Conservation (phyloP, 2,797 vertebrate species). For the Melanotaenia parkinsoni region DNA sequence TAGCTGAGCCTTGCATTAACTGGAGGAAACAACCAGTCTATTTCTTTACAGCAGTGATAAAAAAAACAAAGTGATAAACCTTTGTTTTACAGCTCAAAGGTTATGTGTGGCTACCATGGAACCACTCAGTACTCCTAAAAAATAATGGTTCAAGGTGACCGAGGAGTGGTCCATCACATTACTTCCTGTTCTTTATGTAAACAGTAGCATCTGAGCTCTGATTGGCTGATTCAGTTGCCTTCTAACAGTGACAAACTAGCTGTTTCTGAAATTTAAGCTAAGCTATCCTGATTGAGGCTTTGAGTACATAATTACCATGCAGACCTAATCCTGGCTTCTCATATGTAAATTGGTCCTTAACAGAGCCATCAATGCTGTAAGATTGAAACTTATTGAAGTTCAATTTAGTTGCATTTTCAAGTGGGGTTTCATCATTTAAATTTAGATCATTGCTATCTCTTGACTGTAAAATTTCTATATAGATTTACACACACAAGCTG, state of each 20-base stretch:
- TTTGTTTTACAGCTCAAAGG: background rate
- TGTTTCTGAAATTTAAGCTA: background rate
- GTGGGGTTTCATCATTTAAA: constrained; percentile 41
- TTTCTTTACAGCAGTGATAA: background rate
- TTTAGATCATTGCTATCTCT: constrained; percentile 67
- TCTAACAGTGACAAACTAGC: background rate
- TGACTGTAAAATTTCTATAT: constrained; percentile 31
- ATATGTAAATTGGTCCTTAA: constrained; percentile 18
- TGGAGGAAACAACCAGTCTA: background rate
- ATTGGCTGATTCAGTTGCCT: background rate
- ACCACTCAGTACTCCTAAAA: background rate
- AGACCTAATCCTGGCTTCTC: background rate
- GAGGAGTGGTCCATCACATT: background rate
- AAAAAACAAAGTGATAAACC: background rate
- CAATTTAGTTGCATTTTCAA: constrained; percentile 53
- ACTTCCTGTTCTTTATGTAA: too few relatives aligned
- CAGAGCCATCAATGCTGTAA: constrained; percentile 46
- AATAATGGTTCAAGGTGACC: too few relatives aligned
- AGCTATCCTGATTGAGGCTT: background rate
- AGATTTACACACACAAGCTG: constrained; percentile 58
- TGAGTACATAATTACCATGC: background rate
- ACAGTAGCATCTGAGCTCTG: too few relatives aligned
- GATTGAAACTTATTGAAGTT: constrained; percentile 52
- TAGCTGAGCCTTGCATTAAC: background rate
- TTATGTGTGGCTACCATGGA: constrained; percentile 2